Base-by-base conservation (phyloP, 2,113 vertebrate species). In the Pao palembangensis region DNA sequence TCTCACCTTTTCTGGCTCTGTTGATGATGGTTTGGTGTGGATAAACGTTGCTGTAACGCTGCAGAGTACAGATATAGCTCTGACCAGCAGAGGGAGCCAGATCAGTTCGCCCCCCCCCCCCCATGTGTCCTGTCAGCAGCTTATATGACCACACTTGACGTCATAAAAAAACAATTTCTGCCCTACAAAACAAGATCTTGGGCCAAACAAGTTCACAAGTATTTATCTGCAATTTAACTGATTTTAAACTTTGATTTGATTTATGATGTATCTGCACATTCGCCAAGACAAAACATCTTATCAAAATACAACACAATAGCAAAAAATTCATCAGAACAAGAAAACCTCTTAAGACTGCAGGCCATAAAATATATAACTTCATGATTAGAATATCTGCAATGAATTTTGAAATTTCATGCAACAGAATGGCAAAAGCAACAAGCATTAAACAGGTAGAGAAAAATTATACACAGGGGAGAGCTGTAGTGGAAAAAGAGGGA, bases 31-130 rank as follows among this genome's bases (percentile, higher is more conserved):
- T 6, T 31, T 31, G 5, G 28, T 31, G 8, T 8, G 28, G 28
- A 6, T 31, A 8, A 31, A 31, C 28, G 5, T 31, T 31, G 28
- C 6, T 4, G 46, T n/a, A 51, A 18, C 31, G 46, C 58, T 58
- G 67, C 6, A n/a, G 8, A 71, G 71, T 8, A 31, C 61, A 54
- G 38, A 67, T 19, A 14, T 63, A 31, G 15, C 18, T 73, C 52
- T 38, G 23, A 53, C 75, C 85, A 88, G 78, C 76, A 87, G 84
- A 70, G 80, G 80, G 79, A 64, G 80, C 80, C 51, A 57, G 15
- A 56, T 21, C 44, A 48, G 61, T 53, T 49, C 52, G 52, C 61
- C 28, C 21, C 44, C 44, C 3, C 42, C 11, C 42, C 12, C 4
- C 11, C 16, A 16, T 44, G 42, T 44, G 17, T n/a, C 16, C 4